A percentile compares a stretch with the other conserved stretches of the same genome.
Evolutionary conservation across 2,113 vertebrate genomes (phyloP).

Genomic region (Piliocolobus tephrosceles): DNA sequence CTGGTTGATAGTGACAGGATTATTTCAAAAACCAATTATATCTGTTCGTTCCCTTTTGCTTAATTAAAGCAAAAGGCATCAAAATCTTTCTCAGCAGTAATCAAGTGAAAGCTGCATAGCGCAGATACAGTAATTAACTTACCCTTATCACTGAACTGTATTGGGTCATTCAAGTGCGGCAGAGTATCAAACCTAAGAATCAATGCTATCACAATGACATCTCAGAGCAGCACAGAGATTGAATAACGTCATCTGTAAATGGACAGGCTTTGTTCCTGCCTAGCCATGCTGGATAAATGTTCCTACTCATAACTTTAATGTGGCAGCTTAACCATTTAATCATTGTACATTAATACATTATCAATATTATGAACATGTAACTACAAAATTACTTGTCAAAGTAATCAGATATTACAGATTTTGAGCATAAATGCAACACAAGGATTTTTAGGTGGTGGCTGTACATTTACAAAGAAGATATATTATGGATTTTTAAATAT

Average conservation of each 20-base stretch:
- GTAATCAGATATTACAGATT: constrained; percentile 82
- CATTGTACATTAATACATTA: constrained; percentile 85
- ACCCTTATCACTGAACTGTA: constrained; percentile 95
- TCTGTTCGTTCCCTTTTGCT: constrained; percentile 93
- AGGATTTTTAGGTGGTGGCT: constrained; percentile 69
- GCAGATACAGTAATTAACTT: constrained; percentile 93
- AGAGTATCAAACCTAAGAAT: constrained; percentile 85
- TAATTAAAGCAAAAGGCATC: constrained; percentile 95
- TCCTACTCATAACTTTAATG: constrained; percentile 77
- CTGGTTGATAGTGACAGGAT: constrained; percentile 82
- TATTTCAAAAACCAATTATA: constrained; percentile 89
- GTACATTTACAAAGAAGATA: constrained; percentile 64
- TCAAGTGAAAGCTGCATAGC: constrained; percentile 91
- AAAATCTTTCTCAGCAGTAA: constrained; percentile 90
- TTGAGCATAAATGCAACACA: constrained; percentile 72
- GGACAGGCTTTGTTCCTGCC: constrained; percentile 80
- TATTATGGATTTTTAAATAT: not conserved
- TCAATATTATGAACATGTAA: constrained; percentile 83
- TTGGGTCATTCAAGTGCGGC: constrained; percentile 89
- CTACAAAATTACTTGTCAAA: constrained; percentile 84
- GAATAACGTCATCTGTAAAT: constrained; percentile 78
- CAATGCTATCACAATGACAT: constrained; percentile 76
- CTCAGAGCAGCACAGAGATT: constrained; percentile 71
- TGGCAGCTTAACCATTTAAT: constrained; percentile 86
- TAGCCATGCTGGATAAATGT: constrained; percentile 73